A percentile compares a stretch with the other conserved stretches of the same genome.
Evolutionary conservation across 2,888 invertebrate species (phyloP).

Genomic region (Hemithea aestivaria): DNA sequence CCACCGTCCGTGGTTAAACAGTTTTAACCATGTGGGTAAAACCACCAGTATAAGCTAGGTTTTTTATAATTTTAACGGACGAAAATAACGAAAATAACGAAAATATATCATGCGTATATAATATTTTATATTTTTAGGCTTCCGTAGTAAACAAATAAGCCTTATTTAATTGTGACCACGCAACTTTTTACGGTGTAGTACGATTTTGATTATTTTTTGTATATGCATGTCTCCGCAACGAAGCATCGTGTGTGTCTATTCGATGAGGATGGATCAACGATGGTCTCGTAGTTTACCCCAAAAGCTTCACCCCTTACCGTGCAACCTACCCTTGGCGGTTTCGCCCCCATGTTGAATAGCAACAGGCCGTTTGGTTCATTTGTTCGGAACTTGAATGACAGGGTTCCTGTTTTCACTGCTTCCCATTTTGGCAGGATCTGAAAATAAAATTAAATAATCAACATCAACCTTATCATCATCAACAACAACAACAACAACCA

Average conservation of each 20-base stretch:
- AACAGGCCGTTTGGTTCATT: conserved; percentile 96
- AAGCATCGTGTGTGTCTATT: conserved; percentile 24
- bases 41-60: no score
- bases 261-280: conserved; percentile 30
- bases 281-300: conserved; percentile 46
- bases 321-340: conserved; percentile 86
- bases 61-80: no score
- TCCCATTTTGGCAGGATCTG: conserved; percentile 95
- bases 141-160: no score
- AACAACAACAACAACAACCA: conserved; percentile 14
- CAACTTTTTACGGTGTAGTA: no score
- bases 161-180: no score
- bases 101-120: no score
- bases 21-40: no score
- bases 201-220: no score
- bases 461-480: neutral
- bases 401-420: conserved; percentile 91
- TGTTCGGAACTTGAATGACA: conserved; percentile 96
- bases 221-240: conserved; percentile 24
- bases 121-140: no score
- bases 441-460: conserved; percentile 36
- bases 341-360: conserved; percentile 92
- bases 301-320: conserved; percentile 80
- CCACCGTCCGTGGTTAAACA: no score
- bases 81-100: no score